Evolutionary conservation across 1,140 invertebrate genomes (phyloP).

Genomic region (Aphis craccivora): DNA sequence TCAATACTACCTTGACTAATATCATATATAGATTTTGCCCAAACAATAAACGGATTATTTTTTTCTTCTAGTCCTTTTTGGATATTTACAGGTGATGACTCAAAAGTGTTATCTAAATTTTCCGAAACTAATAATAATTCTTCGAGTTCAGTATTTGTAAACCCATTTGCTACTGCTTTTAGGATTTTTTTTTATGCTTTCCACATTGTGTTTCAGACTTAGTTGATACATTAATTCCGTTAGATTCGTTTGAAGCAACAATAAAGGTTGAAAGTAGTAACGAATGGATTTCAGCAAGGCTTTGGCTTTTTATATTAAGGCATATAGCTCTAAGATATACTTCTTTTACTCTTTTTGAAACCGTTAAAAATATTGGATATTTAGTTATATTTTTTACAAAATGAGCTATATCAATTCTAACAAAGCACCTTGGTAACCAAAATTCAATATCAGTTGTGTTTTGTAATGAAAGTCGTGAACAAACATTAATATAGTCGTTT

Average conservation of each 20-base stretch:
- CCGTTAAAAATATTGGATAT: not conserved
- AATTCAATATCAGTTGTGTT: not conserved
- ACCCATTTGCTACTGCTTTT: not conserved
- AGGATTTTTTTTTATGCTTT: not conserved
- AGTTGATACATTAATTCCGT: not conserved
- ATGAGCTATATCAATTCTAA: not conserved
- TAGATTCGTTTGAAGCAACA: not conserved
- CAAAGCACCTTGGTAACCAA: not conserved
- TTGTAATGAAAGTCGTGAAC: not conserved
- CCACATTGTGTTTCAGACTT: not conserved
- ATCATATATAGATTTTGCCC: not conserved
- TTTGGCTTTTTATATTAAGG: not conserved
- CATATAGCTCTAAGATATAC: not conserved
- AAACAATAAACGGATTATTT: not conserved
- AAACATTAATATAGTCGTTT: not conserved
- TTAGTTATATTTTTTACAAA: not conserved
- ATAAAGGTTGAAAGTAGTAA: not conserved
- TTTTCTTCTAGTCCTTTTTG: not conserved
- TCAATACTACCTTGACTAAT: not conserved
- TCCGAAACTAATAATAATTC: not conserved
- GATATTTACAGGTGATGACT: not conserved
- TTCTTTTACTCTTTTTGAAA: not conserved
- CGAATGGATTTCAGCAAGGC: not conserved
- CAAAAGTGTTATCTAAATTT: not conserved
- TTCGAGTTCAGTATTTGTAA: not conserved